These are phyloP conservation scores for Ennomos quercinarius DNA, from an alignment of 2,888 invertebrate species.

Conservation along the genomic window DNA sequence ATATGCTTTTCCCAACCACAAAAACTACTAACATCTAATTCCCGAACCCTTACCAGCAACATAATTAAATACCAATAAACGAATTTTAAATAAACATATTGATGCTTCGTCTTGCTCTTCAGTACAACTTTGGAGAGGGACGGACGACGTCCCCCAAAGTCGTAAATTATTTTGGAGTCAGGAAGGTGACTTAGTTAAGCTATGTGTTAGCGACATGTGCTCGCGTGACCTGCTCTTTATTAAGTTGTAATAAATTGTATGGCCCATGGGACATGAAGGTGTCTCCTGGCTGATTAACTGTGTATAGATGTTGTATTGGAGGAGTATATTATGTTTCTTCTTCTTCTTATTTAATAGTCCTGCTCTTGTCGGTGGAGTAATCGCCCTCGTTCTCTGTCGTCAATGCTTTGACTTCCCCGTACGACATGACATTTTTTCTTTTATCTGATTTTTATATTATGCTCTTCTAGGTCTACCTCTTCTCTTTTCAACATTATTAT, in stretches of 20 bases:
- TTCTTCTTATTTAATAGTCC: no score
- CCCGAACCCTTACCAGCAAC: constrained; percentile 52
- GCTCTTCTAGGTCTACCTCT: no score
- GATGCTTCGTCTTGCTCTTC: constrained; percentile 48
- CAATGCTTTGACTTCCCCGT: no score
- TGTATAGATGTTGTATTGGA: constrained; percentile 4
- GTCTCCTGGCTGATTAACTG: constrained; percentile 47
- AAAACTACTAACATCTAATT: constrained; percentile 44
- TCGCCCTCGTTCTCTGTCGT: no score
- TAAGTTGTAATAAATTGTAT: constrained; percentile 81
- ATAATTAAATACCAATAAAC: constrained; percentile 80
- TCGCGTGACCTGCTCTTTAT: constrained; percentile 77
- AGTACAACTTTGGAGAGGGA: constrained; percentile 42
- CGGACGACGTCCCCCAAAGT: constrained; percentile 44
- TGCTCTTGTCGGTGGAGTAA: no score
- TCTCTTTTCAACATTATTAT: no score
- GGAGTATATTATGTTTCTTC: background rate
- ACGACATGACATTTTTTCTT: no score
- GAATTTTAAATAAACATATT: constrained; percentile 70
- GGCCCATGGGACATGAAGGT: constrained; percentile 64
- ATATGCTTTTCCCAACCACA: constrained; percentile 15
- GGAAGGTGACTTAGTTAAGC: constrained; percentile 59
- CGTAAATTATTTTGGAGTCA: constrained; percentile 76
- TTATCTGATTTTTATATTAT: no score
- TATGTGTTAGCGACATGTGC: constrained; percentile 74